A percentile compares a stretch with the other conserved stretches of the same genome.
Evolutionary conservation across 2,113 vertebrate genomes (phyloP).

Genomic region (Amphiprion percula): DNA sequence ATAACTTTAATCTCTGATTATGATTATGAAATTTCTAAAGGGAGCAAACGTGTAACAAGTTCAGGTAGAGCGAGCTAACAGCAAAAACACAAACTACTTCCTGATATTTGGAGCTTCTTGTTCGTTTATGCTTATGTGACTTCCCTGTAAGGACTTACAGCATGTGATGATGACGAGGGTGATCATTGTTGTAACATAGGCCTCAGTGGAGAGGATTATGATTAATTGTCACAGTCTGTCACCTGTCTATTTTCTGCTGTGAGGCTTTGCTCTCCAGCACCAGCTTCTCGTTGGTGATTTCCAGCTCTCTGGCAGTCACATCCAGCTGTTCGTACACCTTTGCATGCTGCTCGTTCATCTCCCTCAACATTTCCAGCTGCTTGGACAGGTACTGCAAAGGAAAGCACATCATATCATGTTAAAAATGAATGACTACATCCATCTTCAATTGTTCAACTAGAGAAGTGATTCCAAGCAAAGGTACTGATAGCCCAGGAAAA

Average conservation of each 20-base stretch:
- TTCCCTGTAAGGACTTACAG: neutral
- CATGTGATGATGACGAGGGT: neutral
- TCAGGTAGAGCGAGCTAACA: neutral
- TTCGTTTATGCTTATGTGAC: too few relatives aligned
- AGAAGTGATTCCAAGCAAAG: too few relatives aligned
- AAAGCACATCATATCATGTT: neutral
- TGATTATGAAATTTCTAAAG: conserved; percentile 21
- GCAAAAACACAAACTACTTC: neutral
- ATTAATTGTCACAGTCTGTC: neutral
- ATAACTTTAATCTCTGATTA: conserved; percentile 19
- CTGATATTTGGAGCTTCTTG: too few relatives aligned
- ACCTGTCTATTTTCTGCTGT: conserved; percentile 98
- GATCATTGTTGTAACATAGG: neutral
- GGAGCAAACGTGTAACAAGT: neutral
- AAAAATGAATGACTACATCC: too few relatives aligned
- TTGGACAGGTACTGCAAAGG: conserved; percentile 92
- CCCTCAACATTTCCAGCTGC: conserved; percentile 93
- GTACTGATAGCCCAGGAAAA: too few relatives aligned
- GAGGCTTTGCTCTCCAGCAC: conserved; percentile 95
- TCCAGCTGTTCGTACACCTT: conserved; percentile 99
- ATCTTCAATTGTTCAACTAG: too few relatives aligned
- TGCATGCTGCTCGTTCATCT: conserved; percentile 97
- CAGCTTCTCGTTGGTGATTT: conserved; percentile 95
- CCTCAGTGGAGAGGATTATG: neutral
- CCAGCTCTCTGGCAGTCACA: conserved; percentile 93